These are phyloP conservation scores for Sabellastarte sp. DNA, from an alignment of 2,888 invertebrate genomes.

Conservation along the genomic window DNA sequence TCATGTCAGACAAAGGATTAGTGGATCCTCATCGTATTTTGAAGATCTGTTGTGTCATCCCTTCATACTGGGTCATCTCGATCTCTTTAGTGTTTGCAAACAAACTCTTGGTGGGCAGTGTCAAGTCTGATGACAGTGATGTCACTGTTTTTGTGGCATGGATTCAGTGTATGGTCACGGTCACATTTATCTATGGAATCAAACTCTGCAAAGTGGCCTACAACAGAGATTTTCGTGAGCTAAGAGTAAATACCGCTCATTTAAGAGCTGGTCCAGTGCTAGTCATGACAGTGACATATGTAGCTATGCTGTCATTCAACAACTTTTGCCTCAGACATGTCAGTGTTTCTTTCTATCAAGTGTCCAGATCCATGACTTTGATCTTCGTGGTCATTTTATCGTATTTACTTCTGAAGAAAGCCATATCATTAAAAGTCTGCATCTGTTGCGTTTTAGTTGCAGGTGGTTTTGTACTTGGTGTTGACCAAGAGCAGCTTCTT, in stretches of 20 bases:
- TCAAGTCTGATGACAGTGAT: slow-evolving; percentile 45
- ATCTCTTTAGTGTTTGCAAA: slow-evolving; percentile 94
- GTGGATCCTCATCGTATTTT: too few species aligned
- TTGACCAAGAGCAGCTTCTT: slow-evolving; percentile 52
- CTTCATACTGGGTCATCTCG: slow-evolving; percentile 74
- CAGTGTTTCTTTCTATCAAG: slow-evolving; percentile 55
- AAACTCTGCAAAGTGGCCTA: background rate
- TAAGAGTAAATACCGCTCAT: background rate
- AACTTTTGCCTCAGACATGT: slow-evolving; percentile 58
- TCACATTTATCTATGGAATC: slow-evolving; percentile 33
- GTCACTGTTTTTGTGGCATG: slow-evolving; percentile 56
- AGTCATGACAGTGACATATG: slow-evolving; percentile 44
- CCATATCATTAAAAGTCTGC: slow-evolving; percentile 35
- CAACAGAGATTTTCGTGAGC: background rate
- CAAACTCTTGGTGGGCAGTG: slow-evolving; percentile 72
- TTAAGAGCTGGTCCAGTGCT: slow-evolving; percentile 31
- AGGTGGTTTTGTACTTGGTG: slow-evolving; percentile 52
- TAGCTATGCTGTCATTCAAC: slow-evolving; percentile 52
- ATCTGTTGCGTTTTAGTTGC: slow-evolving; percentile 50
- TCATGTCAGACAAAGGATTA: too few species aligned
- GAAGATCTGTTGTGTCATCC: slow-evolving; percentile 29
- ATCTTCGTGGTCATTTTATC: slow-evolving; percentile 56
- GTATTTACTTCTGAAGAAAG: slow-evolving; percentile 40
- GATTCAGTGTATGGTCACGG: slow-evolving; percentile 51
- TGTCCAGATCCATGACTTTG: slow-evolving; percentile 54